Evolutionary conservation across 2,113 vertebrate genomes (phyloP), one percentile per base, ranked within the genome.

Genomic region (Chaenogobius annularis): DNA sequence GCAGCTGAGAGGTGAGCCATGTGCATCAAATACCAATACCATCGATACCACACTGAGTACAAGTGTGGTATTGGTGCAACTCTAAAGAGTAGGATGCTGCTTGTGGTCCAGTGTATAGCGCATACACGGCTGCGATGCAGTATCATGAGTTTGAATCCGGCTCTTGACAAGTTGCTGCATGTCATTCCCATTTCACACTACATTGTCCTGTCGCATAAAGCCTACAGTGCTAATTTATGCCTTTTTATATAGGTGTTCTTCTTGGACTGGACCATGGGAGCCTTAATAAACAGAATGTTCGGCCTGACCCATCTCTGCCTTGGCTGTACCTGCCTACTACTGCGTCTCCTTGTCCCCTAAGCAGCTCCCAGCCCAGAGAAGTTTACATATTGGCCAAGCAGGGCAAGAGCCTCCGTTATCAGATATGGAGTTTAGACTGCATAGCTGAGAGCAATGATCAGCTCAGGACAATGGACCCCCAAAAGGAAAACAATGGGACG

Each of bases 401-500:
- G 83, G 96, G 96, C 43, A 97, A 96, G 84, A 97, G 96, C 79
- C 89, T 94, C 71, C 94, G 90, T 59, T 96, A 95, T 79, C 95
- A 96, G 86, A 85, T 97, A 70, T 97, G 96, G 96, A 91, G 78
- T 72, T 87, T 94, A 23, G 80, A 92, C 26, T 81, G 79, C 1
- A 62, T 96, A 4, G 86, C 84, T 35, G 84, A 90, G 3, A 97
- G 96, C 88, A 97, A 97, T 19, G 58, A 82, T n/a, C 96, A 97
- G 81, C 92, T 97, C 50, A 92, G 46, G 0, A 89, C 89, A 23
- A 92, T 97, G 82, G 93, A 93, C 13, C 96, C 95, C 1, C 85
- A 88, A 37, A 91, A 94, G 78, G 92, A 86, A 0, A 20, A 70
- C 0, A 93, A 96, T 0, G 95, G 95, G 47, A 92, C 72, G 2